These are phyloP conservation scores for Brachionus calyciflorus DNA, from an alignment of 1,140 invertebrate species.

Conservation along the genomic window DNA sequence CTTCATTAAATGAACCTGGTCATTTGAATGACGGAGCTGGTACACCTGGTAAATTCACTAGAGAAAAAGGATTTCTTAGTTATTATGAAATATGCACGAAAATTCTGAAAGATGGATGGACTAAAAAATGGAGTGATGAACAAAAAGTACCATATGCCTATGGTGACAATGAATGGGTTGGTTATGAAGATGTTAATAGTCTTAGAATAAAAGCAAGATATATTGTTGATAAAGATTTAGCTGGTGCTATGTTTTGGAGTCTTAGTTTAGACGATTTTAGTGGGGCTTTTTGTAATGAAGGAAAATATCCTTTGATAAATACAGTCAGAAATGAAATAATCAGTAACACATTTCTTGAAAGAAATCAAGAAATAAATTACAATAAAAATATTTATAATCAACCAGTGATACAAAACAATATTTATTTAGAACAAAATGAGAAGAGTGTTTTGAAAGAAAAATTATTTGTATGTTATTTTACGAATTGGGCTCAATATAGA, in stretches of 20 bases:
- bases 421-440: no score
- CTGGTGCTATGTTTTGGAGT: constrained; percentile 93
- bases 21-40: constrained; percentile 71
- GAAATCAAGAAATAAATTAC: no score
- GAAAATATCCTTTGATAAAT: constrained; percentile 53
- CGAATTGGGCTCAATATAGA: constrained; percentile 86
- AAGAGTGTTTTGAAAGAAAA: constrained; percentile 14
- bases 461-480: constrained; percentile 75
- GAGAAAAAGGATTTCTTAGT: constrained; percentile 82
- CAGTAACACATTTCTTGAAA: no score
- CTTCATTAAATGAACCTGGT: constrained; percentile 79
- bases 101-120: constrained; percentile 80
- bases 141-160: constrained; percentile 86
- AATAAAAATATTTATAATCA: no score
- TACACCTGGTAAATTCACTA: constrained; percentile 65
- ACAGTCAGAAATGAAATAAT: constrained; percentile 35
- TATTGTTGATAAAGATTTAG: constrained; percentile 84
- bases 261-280: constrained; percentile 74
- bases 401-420: no score
- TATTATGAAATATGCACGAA: constrained; percentile 87
- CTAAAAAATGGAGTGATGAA: constrained; percentile 82
- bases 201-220: constrained; percentile 86
- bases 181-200: constrained; percentile 81
- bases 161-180: constrained; percentile 80
- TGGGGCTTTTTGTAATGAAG: constrained; percentile 52